Evolutionary conservation across 2,797 vertebrate genomes (phyloP), one percentile per base, ranked within the genome.

Genomic region (Hephaestus fuliginosus): DNA sequence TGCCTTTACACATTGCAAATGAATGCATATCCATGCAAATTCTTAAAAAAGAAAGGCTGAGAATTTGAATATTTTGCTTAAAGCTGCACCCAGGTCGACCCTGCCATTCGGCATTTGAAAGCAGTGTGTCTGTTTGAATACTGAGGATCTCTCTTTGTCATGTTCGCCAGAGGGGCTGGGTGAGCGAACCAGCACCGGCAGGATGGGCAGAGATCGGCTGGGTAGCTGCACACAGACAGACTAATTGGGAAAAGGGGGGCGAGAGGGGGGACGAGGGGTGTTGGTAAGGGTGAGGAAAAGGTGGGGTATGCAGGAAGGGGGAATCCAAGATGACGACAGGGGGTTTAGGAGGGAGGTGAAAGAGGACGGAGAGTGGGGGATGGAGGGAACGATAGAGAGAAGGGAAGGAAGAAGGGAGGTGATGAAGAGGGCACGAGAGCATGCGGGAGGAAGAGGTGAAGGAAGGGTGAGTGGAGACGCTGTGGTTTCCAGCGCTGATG

Each of bases 401-500:
- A 64, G 58, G 55, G 56, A 80, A 80, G 76, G 88, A 82, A 70
- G 77, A 82, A 86, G 84, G 83, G 76, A 91, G 89, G 90, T 88
- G 91, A 92, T 87, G 86, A 87, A 86, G 85, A 91, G 92, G 89
- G 87, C 86, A 90, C 46, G 6, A 68, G 86, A 84, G 80, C 33
- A 46, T 78, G 88, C 58, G 62, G 78, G 86, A 90, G 86, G 94
- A 94, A 92, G 93, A 89, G 84, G n/a, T 87, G 92, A 94, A 93
- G 93, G 89, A 92, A 92, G 95, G 94, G 88, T 88, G 90, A 89
- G 89, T 88, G 70, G 76, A 90, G 90, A 92, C 89, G 76, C 84
- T 90, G 90, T 92, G 90, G 93, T 94, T 93, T 93, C 91, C 88
- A 89, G 93, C 86, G 94, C 96, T 97, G 97, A 97, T 97, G 96